Conservation (phyloP, 2,113 vertebrate genomes). For the Ramphastos sulfuratus region DNA sequence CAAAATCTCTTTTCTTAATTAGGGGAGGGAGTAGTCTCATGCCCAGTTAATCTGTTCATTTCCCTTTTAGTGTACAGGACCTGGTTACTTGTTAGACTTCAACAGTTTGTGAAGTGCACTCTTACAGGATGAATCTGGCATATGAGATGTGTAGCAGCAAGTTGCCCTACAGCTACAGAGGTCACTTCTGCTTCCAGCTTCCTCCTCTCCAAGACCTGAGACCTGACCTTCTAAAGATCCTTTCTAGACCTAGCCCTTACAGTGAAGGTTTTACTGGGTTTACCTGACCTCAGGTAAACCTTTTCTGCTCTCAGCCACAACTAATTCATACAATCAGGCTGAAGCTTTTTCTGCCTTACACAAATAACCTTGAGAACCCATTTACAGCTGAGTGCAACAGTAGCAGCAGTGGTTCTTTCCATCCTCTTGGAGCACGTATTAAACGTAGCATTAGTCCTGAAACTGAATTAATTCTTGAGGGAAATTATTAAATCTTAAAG, state of each 20-base stretch:
- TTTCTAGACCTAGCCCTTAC: not conserved
- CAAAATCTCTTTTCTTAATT: not conserved
- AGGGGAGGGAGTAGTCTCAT: not conserved
- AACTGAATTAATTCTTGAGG: not conserved
- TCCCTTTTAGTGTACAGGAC: not conserved
- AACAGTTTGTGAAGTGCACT: not conserved
- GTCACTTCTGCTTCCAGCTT: not conserved
- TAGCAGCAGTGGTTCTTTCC: not conserved
- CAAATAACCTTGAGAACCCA: not conserved
- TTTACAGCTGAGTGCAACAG: not conserved
- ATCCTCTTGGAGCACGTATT: not conserved
- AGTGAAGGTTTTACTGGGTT: not conserved
- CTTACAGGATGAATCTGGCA: not conserved
- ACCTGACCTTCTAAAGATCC: not conserved
- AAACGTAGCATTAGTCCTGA: not conserved
- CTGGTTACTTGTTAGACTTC: not conserved
- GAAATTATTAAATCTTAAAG: not conserved
- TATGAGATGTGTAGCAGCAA: not conserved
- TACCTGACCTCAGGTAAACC: not conserved
- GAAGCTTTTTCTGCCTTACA: not conserved
- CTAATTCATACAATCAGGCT: not conserved
- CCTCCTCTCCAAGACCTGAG: not conserved
- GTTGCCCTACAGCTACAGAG: not conserved
- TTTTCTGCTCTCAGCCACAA: not conserved
- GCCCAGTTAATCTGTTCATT: not conserved